Percentiles rank a stretch among this genome's conserved stretches.
Conservation (phyloP, 23 tunicate genomes). For the Halocynthia aurantium region DNA sequence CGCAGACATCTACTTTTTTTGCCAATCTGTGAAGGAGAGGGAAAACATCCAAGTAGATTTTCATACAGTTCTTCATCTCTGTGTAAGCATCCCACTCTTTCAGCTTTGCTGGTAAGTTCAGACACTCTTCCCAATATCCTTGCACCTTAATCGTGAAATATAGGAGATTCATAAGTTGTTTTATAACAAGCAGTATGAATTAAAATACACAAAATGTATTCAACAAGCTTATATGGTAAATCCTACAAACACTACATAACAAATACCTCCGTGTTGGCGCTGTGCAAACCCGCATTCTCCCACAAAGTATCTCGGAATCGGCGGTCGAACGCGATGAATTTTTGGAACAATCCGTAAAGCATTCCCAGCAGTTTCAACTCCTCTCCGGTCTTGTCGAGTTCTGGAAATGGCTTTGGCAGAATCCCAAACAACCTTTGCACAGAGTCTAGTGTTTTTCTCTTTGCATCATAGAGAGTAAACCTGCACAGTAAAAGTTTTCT, state of each 20-base stretch:
- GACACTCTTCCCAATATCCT: constrained; percentile 88
- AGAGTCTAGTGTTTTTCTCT: constrained; percentile 69
- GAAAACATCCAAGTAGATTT: constrained; percentile 72
- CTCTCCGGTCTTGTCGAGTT: constrained; percentile 85
- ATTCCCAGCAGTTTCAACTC: constrained; percentile 75
- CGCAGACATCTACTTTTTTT: constrained; percentile 41
- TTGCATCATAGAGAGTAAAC: constrained; percentile 69
- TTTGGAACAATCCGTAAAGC: constrained; percentile 79
- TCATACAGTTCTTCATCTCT: constrained; percentile 83
- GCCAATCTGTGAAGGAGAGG: constrained; percentile 75
- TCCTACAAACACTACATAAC: not conserved
- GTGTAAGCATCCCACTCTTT: constrained; percentile 83
- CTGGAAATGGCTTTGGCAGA: constrained; percentile 78
- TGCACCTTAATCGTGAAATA: constrained; percentile 36
- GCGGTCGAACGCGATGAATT: constrained; percentile 77
- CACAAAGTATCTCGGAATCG: constrained; percentile 83
- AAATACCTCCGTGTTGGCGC: constrained; percentile 58
- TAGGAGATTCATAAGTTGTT: not conserved
- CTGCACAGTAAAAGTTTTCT: constrained; percentile 7
- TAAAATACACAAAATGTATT: no score
- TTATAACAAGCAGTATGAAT: no score
- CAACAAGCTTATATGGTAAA: no score
- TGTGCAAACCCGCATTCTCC: constrained; percentile 71
- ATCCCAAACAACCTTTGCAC: constrained; percentile 80
- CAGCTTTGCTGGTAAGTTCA: constrained; percentile 61